Evolutionary conservation across 2,113 vertebrate genomes (phyloP), one percentile per base, ranked within the genome.

Genomic region (Oostethus manadensis): DNA sequence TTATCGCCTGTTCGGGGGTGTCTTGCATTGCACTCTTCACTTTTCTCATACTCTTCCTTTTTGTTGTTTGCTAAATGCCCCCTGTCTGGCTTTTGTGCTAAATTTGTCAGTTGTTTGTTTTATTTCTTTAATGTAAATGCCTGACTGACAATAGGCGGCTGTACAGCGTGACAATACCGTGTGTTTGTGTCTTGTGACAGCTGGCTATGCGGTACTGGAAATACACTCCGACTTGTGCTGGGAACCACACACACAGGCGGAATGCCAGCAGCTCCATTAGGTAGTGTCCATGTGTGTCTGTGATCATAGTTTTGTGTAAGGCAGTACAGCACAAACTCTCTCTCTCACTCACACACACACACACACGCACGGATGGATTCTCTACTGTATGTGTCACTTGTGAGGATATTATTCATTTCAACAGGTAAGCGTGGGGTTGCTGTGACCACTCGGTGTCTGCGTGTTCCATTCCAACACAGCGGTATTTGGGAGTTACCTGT

Each of bases 191-290:
- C 62, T 44, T 74, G 68, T 66, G 78, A 86, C 87, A 89, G 86
- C 84, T 88, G 86, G 73, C 66, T 78, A 84, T 83, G 80, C 61
- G 42, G 58, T 67, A 72, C 81, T 84, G 44, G 76, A 88, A 70
- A 88, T 84, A 87, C 68, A 83, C 71, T 72, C 66, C 71, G 61
- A 64, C 46, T 71, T 79, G 56, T 76, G 72, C 44, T 72, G 38
- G 68, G 62, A 80, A 79, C 50, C 48, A 71, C 44, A 58, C 56
- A 66, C 50, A 70, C 43, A 59, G 22, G 21, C 45, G 20, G 10
- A 33, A 58, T 50, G 67, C 67, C 66, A 68, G 51, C n/a, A 58
- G 23, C 68, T 53, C 46, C 60, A 67, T 49, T 51, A 53, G 57
- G 49, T 40, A 35, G 18, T 43, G 35, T 72, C 20, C 8, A 17